Conservation (phyloP, 2,797 vertebrate genomes). For the Rhynchonycteris naso region DNA sequence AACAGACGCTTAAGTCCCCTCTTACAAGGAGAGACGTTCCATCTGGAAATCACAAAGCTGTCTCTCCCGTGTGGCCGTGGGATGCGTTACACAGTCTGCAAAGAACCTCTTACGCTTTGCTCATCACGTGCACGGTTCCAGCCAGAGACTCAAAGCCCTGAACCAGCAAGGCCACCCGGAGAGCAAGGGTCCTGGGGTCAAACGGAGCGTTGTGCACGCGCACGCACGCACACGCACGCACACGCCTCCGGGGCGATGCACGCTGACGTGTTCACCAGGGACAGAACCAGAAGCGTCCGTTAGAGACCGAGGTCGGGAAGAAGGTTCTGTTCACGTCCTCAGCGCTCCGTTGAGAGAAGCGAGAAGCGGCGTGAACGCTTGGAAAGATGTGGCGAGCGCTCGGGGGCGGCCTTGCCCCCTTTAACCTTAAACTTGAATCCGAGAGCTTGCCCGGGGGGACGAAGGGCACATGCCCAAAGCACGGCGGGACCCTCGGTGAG, state of each 20-base stretch:
- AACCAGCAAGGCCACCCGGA: neutral
- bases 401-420: accelerated
- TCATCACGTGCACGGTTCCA: accelerated
- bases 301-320: accelerated
- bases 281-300: neutral
- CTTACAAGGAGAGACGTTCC: neutral
- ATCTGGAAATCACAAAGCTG: neutral
- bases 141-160: neutral
- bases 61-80: accelerated
- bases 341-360: accelerated
- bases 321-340: accelerated
- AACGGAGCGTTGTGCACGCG: accelerated
- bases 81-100: accelerated
- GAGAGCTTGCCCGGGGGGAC: accelerated
- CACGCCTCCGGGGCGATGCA: neutral
- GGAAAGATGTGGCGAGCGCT: accelerated
- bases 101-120: neutral
- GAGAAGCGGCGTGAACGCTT: accelerated
- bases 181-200: accelerated
- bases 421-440: neutral
- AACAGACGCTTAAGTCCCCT: neutral
- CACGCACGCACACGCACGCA: neutral
- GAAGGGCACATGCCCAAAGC: accelerated
- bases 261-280: neutral
- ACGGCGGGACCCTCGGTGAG: accelerated